Evolutionary conservation across 2,113 vertebrate species (phyloP).

Genomic region (Glaucomys volans): DNA sequence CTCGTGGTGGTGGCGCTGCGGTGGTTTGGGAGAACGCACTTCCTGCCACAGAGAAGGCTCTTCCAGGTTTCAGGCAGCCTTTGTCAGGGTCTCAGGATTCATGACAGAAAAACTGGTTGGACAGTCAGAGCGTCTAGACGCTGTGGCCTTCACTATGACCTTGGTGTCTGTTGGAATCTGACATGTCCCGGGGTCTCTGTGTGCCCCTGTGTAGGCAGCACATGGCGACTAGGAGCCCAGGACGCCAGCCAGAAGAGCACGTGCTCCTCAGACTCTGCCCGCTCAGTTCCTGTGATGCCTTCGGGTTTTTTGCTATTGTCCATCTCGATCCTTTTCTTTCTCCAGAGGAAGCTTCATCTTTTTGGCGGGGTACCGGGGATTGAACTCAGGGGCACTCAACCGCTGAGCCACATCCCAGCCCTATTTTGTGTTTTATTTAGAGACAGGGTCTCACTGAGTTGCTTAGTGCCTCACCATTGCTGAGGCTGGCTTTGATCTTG

Average conservation of each 20-base stretch:
- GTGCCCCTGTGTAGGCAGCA: rapidly evolving
- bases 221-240: background rate
- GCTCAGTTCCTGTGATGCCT: rapidly evolving
- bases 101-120: background rate
- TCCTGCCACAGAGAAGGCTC: too few relatives aligned
- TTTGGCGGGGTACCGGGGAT: background rate
- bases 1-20: too few relatives aligned
- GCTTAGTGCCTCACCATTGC: too few relatives aligned
- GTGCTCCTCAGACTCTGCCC: background rate
- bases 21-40: rapidly evolving
- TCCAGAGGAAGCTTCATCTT: background rate
- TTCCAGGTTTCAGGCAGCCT: background rate
- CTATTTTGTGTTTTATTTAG: too few relatives aligned
- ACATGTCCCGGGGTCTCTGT: rapidly evolving
- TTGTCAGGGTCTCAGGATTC: background rate
- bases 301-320: too few relatives aligned
- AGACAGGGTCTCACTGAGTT: too few relatives aligned
- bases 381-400: too few relatives aligned
- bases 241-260: too few relatives aligned
- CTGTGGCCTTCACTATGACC: background rate
- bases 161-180: background rate
- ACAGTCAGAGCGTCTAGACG: background rate
- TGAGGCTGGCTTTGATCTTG: too few relatives aligned
- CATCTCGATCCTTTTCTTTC: background rate
- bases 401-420: too few relatives aligned